Percentiles rank a stretch among this genome's conserved stretches.
Conservation (phyloP, 1,140 invertebrate genomes). For the Latrodectus geometricus region DNA sequence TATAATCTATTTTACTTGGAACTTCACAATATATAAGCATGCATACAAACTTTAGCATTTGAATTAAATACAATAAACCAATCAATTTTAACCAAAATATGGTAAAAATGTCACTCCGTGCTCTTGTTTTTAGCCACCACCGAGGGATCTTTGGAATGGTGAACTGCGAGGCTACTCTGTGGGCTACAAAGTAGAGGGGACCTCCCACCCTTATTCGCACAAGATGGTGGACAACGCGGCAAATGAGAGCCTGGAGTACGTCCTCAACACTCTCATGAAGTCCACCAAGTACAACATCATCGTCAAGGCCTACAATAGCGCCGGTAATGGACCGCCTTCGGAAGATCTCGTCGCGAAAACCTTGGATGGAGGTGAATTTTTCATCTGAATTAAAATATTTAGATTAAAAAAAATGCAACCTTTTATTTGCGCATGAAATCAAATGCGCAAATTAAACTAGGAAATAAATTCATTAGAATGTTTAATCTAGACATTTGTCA, state of each 20-base stretch:
- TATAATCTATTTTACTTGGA: too few relatives aligned
- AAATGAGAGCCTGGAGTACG: constrained; percentile 62
- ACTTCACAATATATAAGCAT: too few relatives aligned
- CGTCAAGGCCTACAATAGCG: constrained; percentile 65
- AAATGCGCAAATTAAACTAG: too few relatives aligned
- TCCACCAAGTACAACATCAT: constrained; percentile 65
- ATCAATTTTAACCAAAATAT: too few relatives aligned
- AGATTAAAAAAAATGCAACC: too few relatives aligned
- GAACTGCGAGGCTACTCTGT: constrained; percentile 85
- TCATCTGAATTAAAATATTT: too few relatives aligned
- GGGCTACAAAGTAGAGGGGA: constrained; percentile 77
- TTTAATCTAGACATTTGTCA: too few relatives aligned
- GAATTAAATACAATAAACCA: too few relatives aligned
- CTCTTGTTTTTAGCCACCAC: constrained; percentile 74
- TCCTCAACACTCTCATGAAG: constrained; percentile 63
- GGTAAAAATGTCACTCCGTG: too few relatives aligned
- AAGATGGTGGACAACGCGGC: constrained; percentile 51
- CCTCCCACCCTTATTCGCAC: constrained; percentile 76
- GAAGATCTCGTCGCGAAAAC: constrained; percentile 64
- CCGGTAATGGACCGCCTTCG: constrained; percentile 65
- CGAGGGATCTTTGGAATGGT: constrained; percentile 91
- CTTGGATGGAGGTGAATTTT: constrained; percentile 63
- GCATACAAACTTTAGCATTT: too few relatives aligned
- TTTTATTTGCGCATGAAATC: too few relatives aligned
- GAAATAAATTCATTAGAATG: too few relatives aligned